A percentile compares a stretch with the other conserved stretches of the same genome.
Evolutionary conservation across 2,113 vertebrate genomes (phyloP).

Genomic region (Pan paniscus): DNA sequence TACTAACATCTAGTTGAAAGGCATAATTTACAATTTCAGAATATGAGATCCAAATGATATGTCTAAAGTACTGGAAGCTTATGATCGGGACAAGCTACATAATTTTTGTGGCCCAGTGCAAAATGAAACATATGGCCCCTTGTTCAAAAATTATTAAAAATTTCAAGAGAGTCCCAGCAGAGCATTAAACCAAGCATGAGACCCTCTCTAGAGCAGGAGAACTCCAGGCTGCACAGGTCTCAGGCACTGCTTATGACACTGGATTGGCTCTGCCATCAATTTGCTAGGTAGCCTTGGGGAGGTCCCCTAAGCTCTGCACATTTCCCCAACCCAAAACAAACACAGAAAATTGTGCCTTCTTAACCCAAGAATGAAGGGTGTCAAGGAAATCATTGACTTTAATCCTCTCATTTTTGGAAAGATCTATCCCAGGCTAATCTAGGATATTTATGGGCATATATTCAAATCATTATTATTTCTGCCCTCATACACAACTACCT

Average conservation of each 20-base stretch:
- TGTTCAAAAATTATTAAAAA: neutral
- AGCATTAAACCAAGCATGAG: accelerated
- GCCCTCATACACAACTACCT: neutral
- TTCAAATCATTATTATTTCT: neutral
- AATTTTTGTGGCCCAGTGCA: neutral
- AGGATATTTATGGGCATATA: neutral
- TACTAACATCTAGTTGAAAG: neutral
- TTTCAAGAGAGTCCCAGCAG: neutral
- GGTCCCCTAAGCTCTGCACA: neutral
- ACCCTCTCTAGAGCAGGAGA: neutral
- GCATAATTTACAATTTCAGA: neutral
- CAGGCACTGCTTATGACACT: accelerated
- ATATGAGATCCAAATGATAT: neutral
- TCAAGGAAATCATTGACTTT: neutral
- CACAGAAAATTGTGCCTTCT: neutral
- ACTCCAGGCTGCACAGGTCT: neutral
- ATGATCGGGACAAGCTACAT: neutral
- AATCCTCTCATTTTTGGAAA: neutral
- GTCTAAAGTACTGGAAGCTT: neutral
- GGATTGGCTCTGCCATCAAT: accelerated
- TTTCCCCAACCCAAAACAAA: neutral
- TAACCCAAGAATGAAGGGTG: neutral
- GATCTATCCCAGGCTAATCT: neutral
- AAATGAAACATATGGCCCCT: accelerated
- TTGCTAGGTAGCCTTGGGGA: neutral